Base-by-base conservation (phyloP, 2,888 invertebrate genomes). In the Stenotaenia linearis region DNA sequence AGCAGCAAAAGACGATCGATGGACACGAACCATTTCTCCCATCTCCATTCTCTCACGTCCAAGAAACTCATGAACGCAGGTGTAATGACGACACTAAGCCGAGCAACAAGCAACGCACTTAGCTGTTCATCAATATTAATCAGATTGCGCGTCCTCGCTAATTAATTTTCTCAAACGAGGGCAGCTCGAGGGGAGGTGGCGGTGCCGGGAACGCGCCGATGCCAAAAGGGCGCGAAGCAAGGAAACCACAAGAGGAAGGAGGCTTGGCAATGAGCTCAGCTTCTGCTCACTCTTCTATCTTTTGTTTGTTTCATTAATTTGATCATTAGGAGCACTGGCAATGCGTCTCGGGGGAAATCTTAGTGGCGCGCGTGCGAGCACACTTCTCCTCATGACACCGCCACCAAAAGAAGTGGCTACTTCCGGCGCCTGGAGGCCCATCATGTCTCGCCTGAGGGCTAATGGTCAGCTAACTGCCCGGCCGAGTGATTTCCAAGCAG, bases 291-390 rank as follows among this genome's bases (percentile, higher is more conserved):
- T 61, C 61, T 12, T 23, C 61, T 25, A 61, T 61, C 61, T 61
- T 61, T 75, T 78, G 50, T 78, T 78, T 78, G 78, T 78, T 78
- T 78, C 78, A 78, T 78, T 78, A 78, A 78, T 78, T 50, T 56
- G 61, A 61, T 61, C 78, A 78, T 78, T 78, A 78, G 78, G 78
- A 50, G 78, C 78, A 30, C 28, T 50, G 50, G 23, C 28, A 61
- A 78, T 78, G 78, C 50, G 45, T 56, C 78, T 50, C 25, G 18
- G 21, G 78, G 78, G 78, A 78, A 78, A 78, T 78, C 78, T 78
- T 78, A 78, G 61, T 56, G 78, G 37, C 25, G 78, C 77, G 40
- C 77, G 77, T 77, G 75, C 75, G 10, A 61, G n/a, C n/a, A 15
- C 61, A 9, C 61, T 25, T 25, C 61, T 61, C 61, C 61, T 61